Evolutionary conservation across 2,113 vertebrate species (phyloP), one percentile per base, ranked within the genome.

Genomic region (Oryzias curvinotus): DNA sequence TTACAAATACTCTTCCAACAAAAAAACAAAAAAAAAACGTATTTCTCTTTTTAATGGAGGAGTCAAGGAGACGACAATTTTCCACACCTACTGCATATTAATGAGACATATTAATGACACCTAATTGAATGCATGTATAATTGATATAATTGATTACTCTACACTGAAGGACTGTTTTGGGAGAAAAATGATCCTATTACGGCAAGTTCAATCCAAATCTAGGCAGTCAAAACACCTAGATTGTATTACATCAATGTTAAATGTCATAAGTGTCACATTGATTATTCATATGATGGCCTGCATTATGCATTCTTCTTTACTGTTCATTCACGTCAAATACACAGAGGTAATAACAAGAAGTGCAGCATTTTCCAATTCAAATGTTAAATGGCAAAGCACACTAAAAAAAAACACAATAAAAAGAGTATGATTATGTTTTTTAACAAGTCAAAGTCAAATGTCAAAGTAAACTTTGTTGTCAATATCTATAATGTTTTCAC

Each of bases 31-130:
- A 30, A 26, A 18, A 21, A 13, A 10, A 25, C 44, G 8, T 7
- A 52, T 50, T 41, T 61, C 51, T 78, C 57, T 55, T 73, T 70
- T 79, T 87, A 78, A 87, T 79, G 72, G 77, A 85, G 60, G 68
- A 83, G 73, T 71, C 58, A 57, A 68, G 65, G 60, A 58, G 52
- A 60, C 57, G 51, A 71, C 61, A 77, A 92, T 91, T 92, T 92
- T 90, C 91, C 86, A 91, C 91, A 88, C 90, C 92, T 90, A 89
- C 89, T 93, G 93, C 93, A 94, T 96, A 95, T 94, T 94, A 98
- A 98, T 97, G 96, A 95, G 93, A 94, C 92, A 94, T 96, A 97
- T 98, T 97, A 98, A 97, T 96, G 94, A 94, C 92, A 92, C 91
- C 89, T 91, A 89, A 91, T 95, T 95, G 92, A 93, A 91, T 93